phyloP scores from a whole-genome alignment of 2,797 vertebrate genomes.

The Schizopygopsis pylzovi region DNA sequence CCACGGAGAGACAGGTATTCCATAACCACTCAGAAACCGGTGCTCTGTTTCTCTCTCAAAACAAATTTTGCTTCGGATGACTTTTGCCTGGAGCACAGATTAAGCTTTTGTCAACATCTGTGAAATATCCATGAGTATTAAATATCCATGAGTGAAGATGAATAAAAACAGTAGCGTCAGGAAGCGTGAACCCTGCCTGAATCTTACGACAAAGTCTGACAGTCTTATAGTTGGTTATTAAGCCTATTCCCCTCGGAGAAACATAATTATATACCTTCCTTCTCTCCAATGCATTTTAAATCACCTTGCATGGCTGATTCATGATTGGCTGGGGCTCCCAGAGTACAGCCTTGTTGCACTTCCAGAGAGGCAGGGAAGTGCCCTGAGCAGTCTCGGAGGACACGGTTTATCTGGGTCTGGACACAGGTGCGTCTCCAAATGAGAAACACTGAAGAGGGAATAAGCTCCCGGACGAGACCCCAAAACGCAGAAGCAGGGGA shows the following conservation, averaged over 20 bases:
- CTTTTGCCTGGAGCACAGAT: slow-evolving; percentile 42
- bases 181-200: slow-evolving; percentile 14
- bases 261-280: slow-evolving; percentile 57
- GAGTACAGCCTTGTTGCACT: slow-evolving; percentile 41
- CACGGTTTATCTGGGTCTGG: slow-evolving; percentile 67
- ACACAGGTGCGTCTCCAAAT: slow-evolving; percentile 79
- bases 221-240: slow-evolving; percentile 50
- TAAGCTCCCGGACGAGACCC: slow-evolving; percentile 59
- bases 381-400: slow-evolving; percentile 58
- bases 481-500: slow-evolving; percentile 64
- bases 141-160: slow-evolving; percentile 33
- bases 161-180: slow-evolving; percentile 28
- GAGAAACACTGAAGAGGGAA: slow-evolving; percentile 70
- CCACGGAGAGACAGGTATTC: slow-evolving; percentile 41
- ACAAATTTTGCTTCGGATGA: slow-evolving; percentile 40
- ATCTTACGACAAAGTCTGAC: background rate
- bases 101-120: slow-evolving; percentile 47
- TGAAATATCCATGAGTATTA: slow-evolving; percentile 44
- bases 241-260: slow-evolving; percentile 49
- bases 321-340: slow-evolving; percentile 38
- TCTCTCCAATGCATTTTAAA: slow-evolving; percentile 55
- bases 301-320: slow-evolving; percentile 42
- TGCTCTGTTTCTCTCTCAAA: slow-evolving; percentile 17
- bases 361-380: slow-evolving; percentile 63
- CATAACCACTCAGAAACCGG: slow-evolving; percentile 13